phyloP scores from a whole-genome alignment of 2,888 invertebrate genomes.

The Chloroclysta siterata region DNA sequence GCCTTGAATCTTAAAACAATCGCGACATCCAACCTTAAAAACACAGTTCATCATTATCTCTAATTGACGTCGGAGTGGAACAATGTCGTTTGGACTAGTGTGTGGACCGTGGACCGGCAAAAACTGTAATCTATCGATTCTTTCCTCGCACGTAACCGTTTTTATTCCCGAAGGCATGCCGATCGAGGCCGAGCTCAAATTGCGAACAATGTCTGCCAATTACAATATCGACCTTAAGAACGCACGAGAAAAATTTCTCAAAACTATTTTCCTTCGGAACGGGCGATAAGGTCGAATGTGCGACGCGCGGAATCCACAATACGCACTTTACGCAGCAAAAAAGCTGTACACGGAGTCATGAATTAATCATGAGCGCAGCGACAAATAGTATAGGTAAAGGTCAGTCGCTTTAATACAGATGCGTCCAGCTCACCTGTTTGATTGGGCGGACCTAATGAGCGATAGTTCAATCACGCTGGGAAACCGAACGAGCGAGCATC shows the following conservation, averaged over 20 bases:
- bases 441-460: conserved; percentile 51
- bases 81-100: conserved; percentile 74
- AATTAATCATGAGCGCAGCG: conserved; percentile 77
- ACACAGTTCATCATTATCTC: conserved; percentile 75
- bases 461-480: conserved; percentile 36
- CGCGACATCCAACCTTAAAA: conserved; percentile 60
- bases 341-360: conserved; percentile 65
- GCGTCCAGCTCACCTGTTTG: conserved; percentile 66
- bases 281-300: conserved; percentile 47
- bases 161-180: conserved; percentile 73
- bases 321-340: conserved; percentile 70
- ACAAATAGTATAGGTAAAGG: conserved; percentile 80
- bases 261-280: conserved; percentile 42
- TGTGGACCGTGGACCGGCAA: conserved; percentile 55
- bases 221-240: conserved; percentile 71
- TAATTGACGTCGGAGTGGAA: conserved; percentile 76
- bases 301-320: conserved; percentile 52
- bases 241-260: conserved; percentile 50
- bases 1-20: conserved; percentile 57
- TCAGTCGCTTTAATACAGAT: conserved; percentile 75
- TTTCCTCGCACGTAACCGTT: conserved; percentile 71
- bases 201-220: conserved; percentile 62
- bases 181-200: conserved; percentile 62
- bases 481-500: conserved; percentile 15
- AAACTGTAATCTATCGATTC: conserved; percentile 80